phyloP scores from a whole-genome alignment of 2,113 vertebrate species.

The Prietella phreatophila region DNA sequence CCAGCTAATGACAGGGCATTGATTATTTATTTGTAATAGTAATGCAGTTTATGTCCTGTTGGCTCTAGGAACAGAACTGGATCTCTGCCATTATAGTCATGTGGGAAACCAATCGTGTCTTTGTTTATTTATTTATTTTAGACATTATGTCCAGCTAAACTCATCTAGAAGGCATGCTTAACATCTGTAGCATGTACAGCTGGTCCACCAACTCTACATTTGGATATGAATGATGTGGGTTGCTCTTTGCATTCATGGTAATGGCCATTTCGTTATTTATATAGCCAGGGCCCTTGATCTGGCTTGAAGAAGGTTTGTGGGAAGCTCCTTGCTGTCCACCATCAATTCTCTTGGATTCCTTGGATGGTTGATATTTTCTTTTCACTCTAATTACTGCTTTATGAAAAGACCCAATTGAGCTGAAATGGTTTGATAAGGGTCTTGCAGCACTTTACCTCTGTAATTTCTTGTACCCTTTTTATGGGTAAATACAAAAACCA shows the following conservation, averaged over 20 bases:
- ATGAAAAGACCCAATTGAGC: conserved; percentile 62
- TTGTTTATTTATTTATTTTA: conserved; percentile 15
- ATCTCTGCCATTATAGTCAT: neutral
- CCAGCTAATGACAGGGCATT: neutral
- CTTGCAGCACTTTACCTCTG: conserved; percentile 63
- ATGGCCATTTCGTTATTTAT: conserved; percentile 58
- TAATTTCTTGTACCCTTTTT: conserved; percentile 70
- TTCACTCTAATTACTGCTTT: conserved; percentile 67
- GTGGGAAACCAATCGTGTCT: neutral
- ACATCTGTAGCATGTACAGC: conserved; percentile 58
- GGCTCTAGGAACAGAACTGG: neutral
- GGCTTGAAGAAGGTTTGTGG: conserved; percentile 31
- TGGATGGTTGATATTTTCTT: conserved; percentile 67
- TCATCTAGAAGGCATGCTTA: conserved; percentile 37
- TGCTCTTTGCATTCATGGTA: conserved; percentile 61
- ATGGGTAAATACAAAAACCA: conserved; percentile 63
- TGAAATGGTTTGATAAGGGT: conserved; percentile 67
- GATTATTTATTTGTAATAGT: conserved; percentile 11
- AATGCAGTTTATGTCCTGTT: neutral
- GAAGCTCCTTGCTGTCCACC: conserved; percentile 40
- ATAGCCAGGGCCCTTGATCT: conserved; percentile 52
- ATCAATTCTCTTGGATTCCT: conserved; percentile 54
- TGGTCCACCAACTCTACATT: conserved; percentile 53
- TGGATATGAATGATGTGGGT: conserved; percentile 57
- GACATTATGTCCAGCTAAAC: conserved; percentile 25